These are phyloP conservation scores for Syritta pipiens DNA, from an alignment of 2,888 invertebrate species.

Conservation along the genomic window DNA sequence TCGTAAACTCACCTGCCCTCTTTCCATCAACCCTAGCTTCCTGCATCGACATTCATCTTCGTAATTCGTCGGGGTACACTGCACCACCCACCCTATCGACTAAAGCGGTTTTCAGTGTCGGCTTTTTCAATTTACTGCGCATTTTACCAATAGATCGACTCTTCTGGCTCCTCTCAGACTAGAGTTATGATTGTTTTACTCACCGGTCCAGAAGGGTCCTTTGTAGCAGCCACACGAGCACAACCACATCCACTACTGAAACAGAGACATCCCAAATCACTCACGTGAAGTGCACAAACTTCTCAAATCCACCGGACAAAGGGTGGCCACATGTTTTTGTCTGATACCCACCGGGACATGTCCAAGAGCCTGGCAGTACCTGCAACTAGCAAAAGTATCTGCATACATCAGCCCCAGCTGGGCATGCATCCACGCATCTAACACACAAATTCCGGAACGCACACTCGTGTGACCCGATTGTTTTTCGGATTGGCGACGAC, in stretches of 20 bases:
- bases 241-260: too few species aligned
- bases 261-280: constrained; percentile 3
- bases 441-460: constrained; percentile 34
- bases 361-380: not conserved
- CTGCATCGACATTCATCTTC: too few species aligned
- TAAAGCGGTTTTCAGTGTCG: too few species aligned
- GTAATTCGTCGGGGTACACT: too few species aligned
- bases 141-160: too few species aligned
- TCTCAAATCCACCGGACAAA: not conserved
- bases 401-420: not conserved
- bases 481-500: constrained; percentile 12
- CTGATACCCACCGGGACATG: not conserved
- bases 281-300: not conserved
- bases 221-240: not conserved
- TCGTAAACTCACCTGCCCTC: too few species aligned
- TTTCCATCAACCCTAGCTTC: too few species aligned
- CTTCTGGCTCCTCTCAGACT: not conserved
- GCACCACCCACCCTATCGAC: too few species aligned
- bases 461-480: constrained; percentile 53
- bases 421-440: not conserved
- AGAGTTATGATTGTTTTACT: not conserved
- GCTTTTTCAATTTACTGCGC: not conserved
- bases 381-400: too few species aligned
- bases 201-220: not conserved
- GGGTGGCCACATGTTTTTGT: not conserved